Base-by-base conservation (phyloP, 2,888 invertebrate species). In the Malacosoma neustria region DNA sequence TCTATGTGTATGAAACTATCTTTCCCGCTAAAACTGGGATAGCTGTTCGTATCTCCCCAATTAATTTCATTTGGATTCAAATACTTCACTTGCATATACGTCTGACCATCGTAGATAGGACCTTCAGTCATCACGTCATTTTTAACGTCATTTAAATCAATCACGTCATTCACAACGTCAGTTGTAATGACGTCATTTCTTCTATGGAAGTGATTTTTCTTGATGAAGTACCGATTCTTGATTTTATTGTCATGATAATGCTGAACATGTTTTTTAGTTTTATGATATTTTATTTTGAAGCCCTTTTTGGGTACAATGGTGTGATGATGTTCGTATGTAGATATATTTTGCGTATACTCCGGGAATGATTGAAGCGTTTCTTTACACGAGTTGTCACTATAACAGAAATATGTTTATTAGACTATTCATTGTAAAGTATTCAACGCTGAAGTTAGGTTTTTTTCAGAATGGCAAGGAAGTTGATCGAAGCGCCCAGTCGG, bases 1-100 rank as follows among this genome's bases (percentile, higher is more conserved):
- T 92, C 93, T 62, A 94, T 96, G 69, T 94, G 93, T 40, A 97
- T 91, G 64, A 93, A 97, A 63, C 96, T 96, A 48, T 93, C 92
- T 42, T 88, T 89, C 3, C 96, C 96, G 32, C 89, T 90, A 68
- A 97, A 97, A 55, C 93, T 93, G 0, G 96, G 96, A 41, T 81
- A 85, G 0, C 74, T 69, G 31, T 79, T 81, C 2, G 72, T 71
- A 33, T 85, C 84, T 0, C 68, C 76, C 82, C 81, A 84, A 13
- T 81, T 80, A 0, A 82, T 71, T 34, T 82, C 80, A 35, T 74
- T 75, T 0, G 71, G 59, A 39, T 71, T 68, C 45, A 68, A 61
- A 72, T 66, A 89, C 61, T 74, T 88, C 39, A 72, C 87, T 73
- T 85, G 84, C 77, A 85, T 82, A 42, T 82, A 82, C 9, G 81